Percentiles rank a stretch among this genome's conserved stretches.
Conservation (phyloP, 2,113 vertebrate genomes). For the Eublepharis macularius region DNA sequence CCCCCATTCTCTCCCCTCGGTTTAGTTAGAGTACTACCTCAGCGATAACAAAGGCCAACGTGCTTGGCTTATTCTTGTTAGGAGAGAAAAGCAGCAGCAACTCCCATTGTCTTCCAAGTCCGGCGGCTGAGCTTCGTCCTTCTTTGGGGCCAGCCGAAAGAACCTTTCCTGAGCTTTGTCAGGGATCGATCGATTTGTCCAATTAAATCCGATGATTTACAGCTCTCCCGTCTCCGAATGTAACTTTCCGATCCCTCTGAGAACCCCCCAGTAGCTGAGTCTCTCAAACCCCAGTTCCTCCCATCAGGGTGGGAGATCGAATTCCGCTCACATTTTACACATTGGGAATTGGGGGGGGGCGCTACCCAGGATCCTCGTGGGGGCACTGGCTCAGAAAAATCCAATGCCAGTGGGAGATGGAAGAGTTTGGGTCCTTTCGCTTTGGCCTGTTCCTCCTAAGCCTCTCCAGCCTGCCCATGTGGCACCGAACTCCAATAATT, state of each 20-base stretch:
- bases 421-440: background rate
- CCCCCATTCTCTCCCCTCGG: background rate
- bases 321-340: background rate
- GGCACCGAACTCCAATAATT: background rate
- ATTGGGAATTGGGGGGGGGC: background rate
- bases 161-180: conserved; percentile 7
- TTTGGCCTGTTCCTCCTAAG: background rate
- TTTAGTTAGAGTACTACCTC: background rate
- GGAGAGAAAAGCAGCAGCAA: background rate
- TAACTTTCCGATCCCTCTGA: conserved; percentile 16
- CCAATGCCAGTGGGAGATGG: background rate
- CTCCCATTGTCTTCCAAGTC: background rate
- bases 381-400: background rate
- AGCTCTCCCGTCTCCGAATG: conserved; percentile 6
- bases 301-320: background rate
- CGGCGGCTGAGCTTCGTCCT: background rate
- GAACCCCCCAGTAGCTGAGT: background rate
- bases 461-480: background rate
- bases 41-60: background rate
- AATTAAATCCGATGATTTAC: conserved; percentile 17
- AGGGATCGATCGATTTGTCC: conserved; percentile 26
- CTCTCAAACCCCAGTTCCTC: background rate
- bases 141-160: background rate
- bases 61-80: background rate
- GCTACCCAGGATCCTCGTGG: background rate